A percentile compares a stretch with the other conserved stretches of the same genome.
These are phyloP conservation scores for Coleophora flavipennella DNA, from an alignment of 2,888 invertebrate species.

Conservation along the genomic window DNA sequence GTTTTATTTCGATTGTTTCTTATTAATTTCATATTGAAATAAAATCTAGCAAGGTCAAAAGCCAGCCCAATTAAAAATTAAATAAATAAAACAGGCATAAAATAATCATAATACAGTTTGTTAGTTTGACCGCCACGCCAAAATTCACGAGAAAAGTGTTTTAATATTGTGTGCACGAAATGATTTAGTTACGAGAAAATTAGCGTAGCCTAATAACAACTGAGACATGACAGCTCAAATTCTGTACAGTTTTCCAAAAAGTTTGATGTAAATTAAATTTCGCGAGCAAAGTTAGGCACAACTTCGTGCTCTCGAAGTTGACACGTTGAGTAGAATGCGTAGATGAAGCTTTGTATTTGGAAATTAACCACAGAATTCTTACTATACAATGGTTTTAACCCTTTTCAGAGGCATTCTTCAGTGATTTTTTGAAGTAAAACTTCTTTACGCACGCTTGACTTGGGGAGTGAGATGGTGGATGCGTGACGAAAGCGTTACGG, in stretches of 20 bases:
- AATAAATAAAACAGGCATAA: conserved; percentile 15
- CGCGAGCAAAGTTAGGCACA: conserved; percentile 36
- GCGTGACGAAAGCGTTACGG: too few relatives aligned
- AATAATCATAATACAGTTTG: conserved; percentile 40
- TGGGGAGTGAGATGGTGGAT: too few relatives aligned
- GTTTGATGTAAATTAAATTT: conserved; percentile 52
- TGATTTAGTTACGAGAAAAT: conserved; percentile 45
- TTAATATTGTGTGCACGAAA: conserved; percentile 44
- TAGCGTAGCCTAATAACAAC: conserved; percentile 46
- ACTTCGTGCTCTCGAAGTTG: conserved; percentile 36
- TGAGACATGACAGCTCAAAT: conserved; percentile 51
- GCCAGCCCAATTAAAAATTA: conserved; percentile 17
- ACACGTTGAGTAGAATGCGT: conserved; percentile 35
- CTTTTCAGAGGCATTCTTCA: too few relatives aligned
- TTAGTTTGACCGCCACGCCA: conserved; percentile 36
- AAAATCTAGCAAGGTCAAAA: conserved; percentile 15
- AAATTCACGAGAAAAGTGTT: conserved; percentile 41
- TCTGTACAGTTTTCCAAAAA: conserved; percentile 49
- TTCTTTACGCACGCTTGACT: too few relatives aligned
- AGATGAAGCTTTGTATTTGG: conserved; percentile 13
- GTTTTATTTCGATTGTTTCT: too few relatives aligned
- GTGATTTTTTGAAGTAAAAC: too few relatives aligned
- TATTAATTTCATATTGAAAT: neutral
- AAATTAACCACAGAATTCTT: too few relatives aligned
- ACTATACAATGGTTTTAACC: too few relatives aligned